A percentile compares a stretch with the other conserved stretches of the same genome.
phyloP scores from a whole-genome alignment of 2,888 invertebrate genomes.

The Blastobasis adustella region DNA sequence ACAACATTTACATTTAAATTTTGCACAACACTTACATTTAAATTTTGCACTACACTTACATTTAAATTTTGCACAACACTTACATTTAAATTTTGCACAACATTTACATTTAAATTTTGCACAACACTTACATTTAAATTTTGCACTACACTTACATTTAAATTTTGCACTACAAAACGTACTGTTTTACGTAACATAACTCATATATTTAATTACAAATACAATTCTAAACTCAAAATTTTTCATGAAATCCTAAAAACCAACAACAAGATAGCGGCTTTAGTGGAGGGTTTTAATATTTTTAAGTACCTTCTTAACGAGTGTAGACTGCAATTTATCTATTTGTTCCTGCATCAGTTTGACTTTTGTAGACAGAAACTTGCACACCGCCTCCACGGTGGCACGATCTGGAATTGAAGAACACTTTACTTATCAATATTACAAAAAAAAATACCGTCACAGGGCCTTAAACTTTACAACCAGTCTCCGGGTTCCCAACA shows the following conservation, averaged over 20 bases:
- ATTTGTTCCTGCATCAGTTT: conserved; percentile 59
- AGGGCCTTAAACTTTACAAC: no score
- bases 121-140: not conserved
- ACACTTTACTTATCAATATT: no score
- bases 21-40: not conserved
- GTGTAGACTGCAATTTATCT: conserved; percentile 37
- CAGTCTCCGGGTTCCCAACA: no score
- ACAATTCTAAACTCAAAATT: no score
- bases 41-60: not conserved
- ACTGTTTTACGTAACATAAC: no score
- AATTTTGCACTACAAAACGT: no score
- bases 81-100: not conserved
- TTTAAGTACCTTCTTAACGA: conserved; percentile 48
- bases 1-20: not conserved
- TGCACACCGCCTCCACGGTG: conserved; percentile 53
- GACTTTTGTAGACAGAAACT: conserved; percentile 51
- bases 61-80: not conserved
- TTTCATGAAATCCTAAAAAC: not conserved
- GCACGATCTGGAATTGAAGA: conserved; percentile 36
- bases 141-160: not conserved
- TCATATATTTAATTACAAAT: not conserved
- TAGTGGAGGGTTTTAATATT: not conserved
- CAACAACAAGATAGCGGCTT: not conserved
- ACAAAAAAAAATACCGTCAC: no score
- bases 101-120: not conserved